Base-by-base conservation (phyloP, 2,888 invertebrate species). In the Empis stercorea region DNA sequence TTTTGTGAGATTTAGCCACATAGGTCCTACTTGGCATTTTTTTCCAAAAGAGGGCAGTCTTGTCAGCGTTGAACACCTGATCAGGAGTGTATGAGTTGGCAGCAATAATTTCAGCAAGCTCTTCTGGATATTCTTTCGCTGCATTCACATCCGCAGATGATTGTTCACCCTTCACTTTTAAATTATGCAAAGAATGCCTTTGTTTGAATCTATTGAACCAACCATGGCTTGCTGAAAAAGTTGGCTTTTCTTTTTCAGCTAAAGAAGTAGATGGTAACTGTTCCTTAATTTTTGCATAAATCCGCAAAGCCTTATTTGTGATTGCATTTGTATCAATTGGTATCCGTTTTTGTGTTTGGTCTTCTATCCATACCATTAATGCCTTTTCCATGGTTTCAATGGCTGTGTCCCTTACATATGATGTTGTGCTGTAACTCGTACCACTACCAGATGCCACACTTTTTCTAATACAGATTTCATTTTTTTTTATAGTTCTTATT, bases 21-120 rank as follows among this genome's bases (percentile, higher is more conserved):
- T 55, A 63, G 14, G 62, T 64, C 51, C 57, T 43, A 13, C 52
- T 56, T 23, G 61, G 59, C 59, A 63, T 59, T 56, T 55, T 55
- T 51, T 57, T 62, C 58, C 56, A 57, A 53, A 55, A 60, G 16
- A 59, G 43, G 10, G 56, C 57, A 6, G 55, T 58, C 51, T 59
- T 58, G 40, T 57, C 57, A 1, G 57, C 57, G 52, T 59, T 60
- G 38, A 51, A 61, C 34, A 59, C 55, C 49, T 59, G 58, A 46
- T 59, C 52, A 14, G 57, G 49, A 40, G 17, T 49, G 51, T 59
- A 59, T 39, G 48, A 55, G 45, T 53, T 53, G 23, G 52, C 53
- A 36, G 50, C 49, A 48, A 59, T 57, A 43, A 57, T 52, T 55
- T 57, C 51, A 15, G 43, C 43, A 46, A 55, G 39, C 46, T 50